These are phyloP conservation scores for Lacerta agilis DNA, from an alignment of 2,797 vertebrate genomes.

Conservation along the genomic window DNA sequence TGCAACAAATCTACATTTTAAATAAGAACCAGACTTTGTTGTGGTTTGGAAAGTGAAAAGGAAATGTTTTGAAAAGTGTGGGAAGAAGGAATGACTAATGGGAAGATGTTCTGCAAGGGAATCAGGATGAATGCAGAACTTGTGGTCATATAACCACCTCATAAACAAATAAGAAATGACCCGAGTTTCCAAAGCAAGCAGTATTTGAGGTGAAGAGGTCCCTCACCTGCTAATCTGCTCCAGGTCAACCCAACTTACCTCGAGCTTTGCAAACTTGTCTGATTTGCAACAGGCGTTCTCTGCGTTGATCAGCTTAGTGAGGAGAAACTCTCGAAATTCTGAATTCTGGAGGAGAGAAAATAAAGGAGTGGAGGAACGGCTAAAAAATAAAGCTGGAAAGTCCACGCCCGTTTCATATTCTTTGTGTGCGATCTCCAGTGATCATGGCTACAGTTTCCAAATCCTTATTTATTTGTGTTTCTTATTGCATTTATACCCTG, in stretches of 20 bases:
- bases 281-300: slow-evolving; percentile 98
- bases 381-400: neutral
- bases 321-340: slow-evolving; percentile 94
- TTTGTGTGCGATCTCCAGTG: neutral
- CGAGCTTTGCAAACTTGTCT: slow-evolving; percentile 96
- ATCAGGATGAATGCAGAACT: too few species aligned
- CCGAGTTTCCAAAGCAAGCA: too few species aligned
- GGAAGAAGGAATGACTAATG: too few species aligned
- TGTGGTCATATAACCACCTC: too few species aligned
- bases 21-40: too few species aligned
- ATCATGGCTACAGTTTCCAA: neutral
- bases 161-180: too few species aligned
- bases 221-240: neutral
- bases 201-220: neutral
- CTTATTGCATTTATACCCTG: neutral
- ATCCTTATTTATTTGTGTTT: neutral
- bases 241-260: slow-evolving; percentile 81
- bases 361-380: neutral
- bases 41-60: too few species aligned
- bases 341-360: slow-evolving; percentile 79
- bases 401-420: rapidly evolving
- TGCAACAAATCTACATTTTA: too few species aligned
- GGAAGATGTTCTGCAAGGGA: too few species aligned
- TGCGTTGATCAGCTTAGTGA: slow-evolving; percentile 96
- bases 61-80: too few species aligned